phyloP scores from a whole-genome alignment of 2,113 vertebrate genomes.

The Centrocercus urophasianus region DNA sequence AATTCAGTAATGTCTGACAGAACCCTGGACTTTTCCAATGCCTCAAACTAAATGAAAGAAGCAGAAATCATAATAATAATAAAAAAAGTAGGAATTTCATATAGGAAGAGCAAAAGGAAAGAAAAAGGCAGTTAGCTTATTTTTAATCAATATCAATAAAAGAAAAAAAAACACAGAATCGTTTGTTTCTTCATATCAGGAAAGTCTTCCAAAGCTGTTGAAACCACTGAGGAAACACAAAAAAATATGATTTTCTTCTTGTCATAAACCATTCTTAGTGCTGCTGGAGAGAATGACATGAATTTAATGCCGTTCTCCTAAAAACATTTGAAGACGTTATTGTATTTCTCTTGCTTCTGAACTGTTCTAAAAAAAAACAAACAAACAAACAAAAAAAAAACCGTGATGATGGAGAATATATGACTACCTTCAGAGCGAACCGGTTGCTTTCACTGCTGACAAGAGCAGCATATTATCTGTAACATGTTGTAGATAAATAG shows the following conservation, averaged over 20 bases:
- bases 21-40: not conserved
- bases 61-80: not conserved
- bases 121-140: not conserved
- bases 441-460: not conserved
- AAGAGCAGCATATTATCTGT: not conserved
- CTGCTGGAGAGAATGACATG: not conserved
- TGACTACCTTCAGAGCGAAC: not conserved
- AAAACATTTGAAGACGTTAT: not conserved
- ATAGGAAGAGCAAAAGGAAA: not conserved
- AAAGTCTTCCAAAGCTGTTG: not conserved
- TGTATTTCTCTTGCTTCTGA: slow-evolving; percentile 20
- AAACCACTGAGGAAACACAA: not conserved
- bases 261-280: not conserved
- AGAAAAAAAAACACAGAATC: not conserved
- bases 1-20: not conserved
- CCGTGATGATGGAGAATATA: not conserved
- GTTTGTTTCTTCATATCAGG: slow-evolving; percentile 1
- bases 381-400: not conserved
- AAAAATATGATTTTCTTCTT: not conserved
- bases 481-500: not conserved
- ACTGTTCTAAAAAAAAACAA: not conserved
- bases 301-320: not conserved
- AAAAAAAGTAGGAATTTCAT: not conserved
- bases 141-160: slow-evolving; percentile 30
- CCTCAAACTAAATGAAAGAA: slow-evolving; percentile 30